These are phyloP conservation scores for Sinotaia quadrata DNA, from an alignment of 2,888 invertebrate species.

Conservation along the genomic window DNA sequence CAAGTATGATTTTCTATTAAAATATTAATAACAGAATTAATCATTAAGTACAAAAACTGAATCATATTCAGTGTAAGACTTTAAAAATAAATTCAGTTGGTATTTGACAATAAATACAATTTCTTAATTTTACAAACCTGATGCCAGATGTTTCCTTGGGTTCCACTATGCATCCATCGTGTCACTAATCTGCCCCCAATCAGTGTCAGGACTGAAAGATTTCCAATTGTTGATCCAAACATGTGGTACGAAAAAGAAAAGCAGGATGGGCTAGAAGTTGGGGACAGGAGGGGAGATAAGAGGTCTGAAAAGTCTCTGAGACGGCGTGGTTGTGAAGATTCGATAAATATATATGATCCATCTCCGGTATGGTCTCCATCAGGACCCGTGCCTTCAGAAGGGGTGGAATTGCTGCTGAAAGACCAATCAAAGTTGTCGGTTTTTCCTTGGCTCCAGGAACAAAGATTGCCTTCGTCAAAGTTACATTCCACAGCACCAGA, in stretches of 20 bases:
- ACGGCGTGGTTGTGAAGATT: constrained; percentile 78
- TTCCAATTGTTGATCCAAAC: constrained; percentile 60
- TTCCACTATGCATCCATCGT: constrained; percentile 51
- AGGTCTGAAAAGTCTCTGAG: constrained; percentile 78
- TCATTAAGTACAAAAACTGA: no score
- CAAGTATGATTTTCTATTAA: no score
- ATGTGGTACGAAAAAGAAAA: constrained; percentile 67
- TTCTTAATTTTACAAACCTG: no score
- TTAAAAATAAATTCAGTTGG: no score
- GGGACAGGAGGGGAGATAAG: constrained; percentile 46
- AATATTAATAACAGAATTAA: no score
- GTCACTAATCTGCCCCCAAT: constrained; percentile 35
- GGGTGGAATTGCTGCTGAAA: constrained; percentile 41
- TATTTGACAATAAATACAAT: no score
- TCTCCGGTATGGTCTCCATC: constrained; percentile 47
- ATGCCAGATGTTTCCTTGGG: constrained; percentile 62
- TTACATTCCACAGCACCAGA: constrained; percentile 42
- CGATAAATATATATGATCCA: constrained; percentile 83
- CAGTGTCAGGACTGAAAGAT: constrained; percentile 48
- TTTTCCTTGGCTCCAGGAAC: constrained; percentile 55
- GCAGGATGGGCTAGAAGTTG: constrained; percentile 49
- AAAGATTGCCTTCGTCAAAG: constrained; percentile 58
- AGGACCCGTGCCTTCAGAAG: constrained; percentile 50
- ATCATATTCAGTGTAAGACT: no score
- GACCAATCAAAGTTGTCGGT: constrained; percentile 61